Percentiles rank a stretch among this genome's conserved stretches.
These are phyloP conservation scores for Suillia variegata DNA, from an alignment of 2,888 invertebrate species.

Conservation along the genomic window DNA sequence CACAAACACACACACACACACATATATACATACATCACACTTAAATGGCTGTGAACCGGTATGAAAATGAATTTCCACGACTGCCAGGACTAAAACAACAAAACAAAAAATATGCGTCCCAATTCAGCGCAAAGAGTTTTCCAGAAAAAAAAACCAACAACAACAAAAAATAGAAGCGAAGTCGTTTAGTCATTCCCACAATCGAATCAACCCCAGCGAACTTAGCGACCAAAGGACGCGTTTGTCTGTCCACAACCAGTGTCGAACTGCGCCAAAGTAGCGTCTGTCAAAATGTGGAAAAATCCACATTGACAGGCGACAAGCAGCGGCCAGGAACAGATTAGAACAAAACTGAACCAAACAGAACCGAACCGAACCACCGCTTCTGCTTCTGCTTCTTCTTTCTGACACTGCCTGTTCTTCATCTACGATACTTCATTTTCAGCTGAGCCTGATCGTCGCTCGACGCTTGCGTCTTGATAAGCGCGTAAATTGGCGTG, in stretches of 20 bases:
- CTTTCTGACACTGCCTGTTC: no score
- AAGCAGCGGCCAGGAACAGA: no score
- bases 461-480: constrained; percentile 38
- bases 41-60: constrained; percentile 35
- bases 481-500: constrained; percentile 61
- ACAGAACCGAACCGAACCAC: constrained; percentile 10
- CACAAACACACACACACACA: no score
- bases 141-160: no score
- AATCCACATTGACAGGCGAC: background rate
- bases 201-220: background rate
- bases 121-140: background rate
- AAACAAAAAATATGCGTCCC: background rate
- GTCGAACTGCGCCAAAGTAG: background rate
- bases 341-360: background rate
- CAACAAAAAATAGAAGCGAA: background rate
- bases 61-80: constrained; percentile 43
- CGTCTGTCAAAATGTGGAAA: background rate
- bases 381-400: no score
- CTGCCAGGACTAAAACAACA: background rate
- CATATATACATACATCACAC: background rate
- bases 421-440: no score
- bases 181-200: background rate
- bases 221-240: background rate
- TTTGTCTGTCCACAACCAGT: no score
- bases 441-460: no score